Percentiles rank a stretch among this genome's conserved stretches.
These are phyloP conservation scores for Gadus chalcogrammus DNA, from an alignment of 2,113 vertebrate genomes.

Conservation along the genomic window DNA sequence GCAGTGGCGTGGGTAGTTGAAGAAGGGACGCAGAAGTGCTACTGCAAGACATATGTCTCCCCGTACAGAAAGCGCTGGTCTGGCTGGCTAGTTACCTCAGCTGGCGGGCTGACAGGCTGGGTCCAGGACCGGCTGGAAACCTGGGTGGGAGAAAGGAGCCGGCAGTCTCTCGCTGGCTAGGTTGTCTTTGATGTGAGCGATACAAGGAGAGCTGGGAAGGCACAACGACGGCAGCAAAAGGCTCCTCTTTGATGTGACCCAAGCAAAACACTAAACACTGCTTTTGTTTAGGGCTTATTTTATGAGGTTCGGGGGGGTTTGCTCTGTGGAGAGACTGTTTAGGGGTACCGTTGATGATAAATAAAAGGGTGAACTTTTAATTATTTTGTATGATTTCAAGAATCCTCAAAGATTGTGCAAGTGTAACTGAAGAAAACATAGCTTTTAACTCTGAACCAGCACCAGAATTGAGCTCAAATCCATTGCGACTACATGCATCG, in stretches of 20 bases:
- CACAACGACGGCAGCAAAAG: slow-evolving; percentile 41
- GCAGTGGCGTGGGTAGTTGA: slow-evolving; percentile 27
- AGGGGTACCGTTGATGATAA: neutral
- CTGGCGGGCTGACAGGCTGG: slow-evolving; percentile 27
- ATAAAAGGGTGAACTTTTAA: too few species aligned
- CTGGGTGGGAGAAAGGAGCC: slow-evolving; percentile 61
- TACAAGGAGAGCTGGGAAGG: slow-evolving; percentile 53
- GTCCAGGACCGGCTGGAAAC: slow-evolving; percentile 27
- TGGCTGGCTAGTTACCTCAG: slow-evolving; percentile 47
- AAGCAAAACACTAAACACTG: slow-evolving; percentile 52
- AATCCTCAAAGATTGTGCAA: too few species aligned
- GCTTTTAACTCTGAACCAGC: too few species aligned
- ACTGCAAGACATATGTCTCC: slow-evolving; percentile 15
- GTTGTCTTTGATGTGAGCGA: slow-evolving; percentile 67
- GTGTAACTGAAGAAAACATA: too few species aligned
- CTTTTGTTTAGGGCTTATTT: slow-evolving; percentile 58
- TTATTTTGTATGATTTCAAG: too few species aligned
- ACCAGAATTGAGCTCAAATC: too few species aligned
- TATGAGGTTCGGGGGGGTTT: slow-evolving; percentile 23
- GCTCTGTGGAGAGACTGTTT: too few species aligned
- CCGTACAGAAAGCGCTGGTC: slow-evolving; percentile 58
- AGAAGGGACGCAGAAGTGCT: too few species aligned
- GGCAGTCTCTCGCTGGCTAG: slow-evolving; percentile 55
- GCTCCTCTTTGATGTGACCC: slow-evolving; percentile 59
- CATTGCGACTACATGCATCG: too few species aligned